These are phyloP conservation scores for Centruroides sculpturatus DNA, from an alignment of 1,140 invertebrate genomes.

Conservation along the genomic window DNA sequence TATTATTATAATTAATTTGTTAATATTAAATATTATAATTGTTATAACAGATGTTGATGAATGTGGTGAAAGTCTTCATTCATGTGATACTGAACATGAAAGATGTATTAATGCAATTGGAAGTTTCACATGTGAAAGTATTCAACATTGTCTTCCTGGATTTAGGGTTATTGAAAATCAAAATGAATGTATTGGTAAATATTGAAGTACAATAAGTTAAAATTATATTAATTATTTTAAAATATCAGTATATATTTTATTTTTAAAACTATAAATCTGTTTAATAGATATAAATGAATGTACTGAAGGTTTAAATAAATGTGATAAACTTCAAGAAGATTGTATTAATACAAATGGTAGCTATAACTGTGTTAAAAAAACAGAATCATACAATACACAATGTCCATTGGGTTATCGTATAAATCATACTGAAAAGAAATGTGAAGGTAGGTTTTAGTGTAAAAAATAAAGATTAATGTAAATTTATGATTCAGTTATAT, in stretches of 20 bases:
- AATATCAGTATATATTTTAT: no score
- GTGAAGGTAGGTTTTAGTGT: no score
- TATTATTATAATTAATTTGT: no score
- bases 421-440: no score
- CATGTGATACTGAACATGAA: conserved; percentile 23
- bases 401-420: no score
- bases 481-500: no score
- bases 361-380: conserved; percentile 37
- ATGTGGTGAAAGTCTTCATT: conserved; percentile 25
- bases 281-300: conserved; percentile 47
- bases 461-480: no score
- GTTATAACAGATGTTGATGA: conserved; percentile 28
- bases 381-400: no score
- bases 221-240: no score
- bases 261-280: no score
- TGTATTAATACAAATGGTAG: conserved; percentile 56
- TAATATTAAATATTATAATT: no score
- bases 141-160: conserved; percentile 16
- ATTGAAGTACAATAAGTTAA: no score
- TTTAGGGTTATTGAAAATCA: conserved; percentile 4
- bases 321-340: conserved; percentile 42
- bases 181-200: background rate
- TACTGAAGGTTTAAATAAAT: conserved; percentile 37
- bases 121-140: conserved; percentile 26
- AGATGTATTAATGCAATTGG: conserved; percentile 29